Percentiles rank a stretch among this genome's conserved stretches.
These are phyloP conservation scores for Archocentrus centrarchus DNA, from an alignment of 2,113 vertebrate species.

Conservation along the genomic window DNA sequence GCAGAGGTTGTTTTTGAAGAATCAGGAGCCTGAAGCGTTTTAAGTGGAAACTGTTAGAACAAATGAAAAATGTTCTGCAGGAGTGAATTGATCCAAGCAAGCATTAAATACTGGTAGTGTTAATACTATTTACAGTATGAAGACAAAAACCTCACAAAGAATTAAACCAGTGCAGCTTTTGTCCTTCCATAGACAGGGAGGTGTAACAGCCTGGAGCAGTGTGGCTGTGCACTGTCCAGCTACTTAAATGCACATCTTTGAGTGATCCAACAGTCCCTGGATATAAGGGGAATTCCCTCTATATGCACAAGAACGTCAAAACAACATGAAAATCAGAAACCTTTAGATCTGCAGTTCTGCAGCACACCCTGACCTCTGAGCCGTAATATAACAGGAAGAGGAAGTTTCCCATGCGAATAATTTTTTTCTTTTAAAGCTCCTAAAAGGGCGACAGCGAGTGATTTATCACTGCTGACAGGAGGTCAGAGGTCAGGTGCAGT, in stretches of 20 bases:
- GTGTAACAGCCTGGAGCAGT: background rate
- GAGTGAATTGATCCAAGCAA: background rate
- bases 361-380: background rate
- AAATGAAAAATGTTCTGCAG: background rate
- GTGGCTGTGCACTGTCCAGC: background rate
- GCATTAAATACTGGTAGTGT: too few relatives aligned
- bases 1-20: background rate
- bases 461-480: constrained; percentile 37
- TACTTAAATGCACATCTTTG: background rate
- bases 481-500: constrained; percentile 46
- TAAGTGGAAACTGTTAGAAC: background rate
- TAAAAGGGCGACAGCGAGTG: background rate
- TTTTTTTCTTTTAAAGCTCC: background rate
- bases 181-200: background rate
- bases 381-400: accelerated
- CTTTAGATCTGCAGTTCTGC: too few relatives aligned
- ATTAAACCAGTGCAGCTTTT: accelerated
- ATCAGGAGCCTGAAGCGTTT: background rate
- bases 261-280: background rate
- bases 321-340: background rate
- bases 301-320: background rate
- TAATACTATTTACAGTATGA: background rate
- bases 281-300: background rate
- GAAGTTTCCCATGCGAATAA: background rate
- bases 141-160: too few relatives aligned